These are phyloP conservation scores for Hypotaenidia philippensis DNA, from an alignment of 2,797 vertebrate genomes.

Conservation along the genomic window DNA sequence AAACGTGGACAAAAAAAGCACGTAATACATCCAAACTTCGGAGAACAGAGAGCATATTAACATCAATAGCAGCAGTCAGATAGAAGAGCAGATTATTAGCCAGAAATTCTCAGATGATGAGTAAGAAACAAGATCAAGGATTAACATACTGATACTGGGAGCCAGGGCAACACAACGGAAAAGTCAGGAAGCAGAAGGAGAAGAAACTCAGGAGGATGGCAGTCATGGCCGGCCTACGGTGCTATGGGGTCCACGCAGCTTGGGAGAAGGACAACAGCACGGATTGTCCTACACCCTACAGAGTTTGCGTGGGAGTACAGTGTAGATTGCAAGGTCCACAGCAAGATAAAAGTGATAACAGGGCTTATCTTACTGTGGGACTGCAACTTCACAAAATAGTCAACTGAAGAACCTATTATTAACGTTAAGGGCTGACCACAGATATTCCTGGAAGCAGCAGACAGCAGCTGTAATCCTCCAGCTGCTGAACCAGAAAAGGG, in stretches of 20 bases:
- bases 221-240: neutral
- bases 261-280: neutral
- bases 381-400: conserved; percentile 27
- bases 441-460: conserved; percentile 46
- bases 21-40: neutral
- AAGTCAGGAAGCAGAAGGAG: neutral
- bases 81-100: neutral
- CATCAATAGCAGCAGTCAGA: neutral
- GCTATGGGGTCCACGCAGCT: neutral
- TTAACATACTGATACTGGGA: neutral
- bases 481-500: conserved; percentile 1
- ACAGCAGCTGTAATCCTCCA: neutral
- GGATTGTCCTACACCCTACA: neutral
- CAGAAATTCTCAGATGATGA: conserved; percentile 22
- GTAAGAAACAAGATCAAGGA: neutral
- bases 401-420: conserved; percentile 27
- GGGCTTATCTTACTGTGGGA: neutral
- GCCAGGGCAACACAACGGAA: neutral
- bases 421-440: conserved; percentile 29
- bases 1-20: neutral
- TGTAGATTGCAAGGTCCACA: neutral
- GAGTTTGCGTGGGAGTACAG: neutral
- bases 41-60: neutral
- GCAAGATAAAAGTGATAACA: neutral
- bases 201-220: neutral